A percentile compares a stretch with the other conserved stretches of the same genome.
Evolutionary conservation across 2,113 vertebrate genomes (phyloP).

Genomic region (Accipiter cooperii): DNA sequence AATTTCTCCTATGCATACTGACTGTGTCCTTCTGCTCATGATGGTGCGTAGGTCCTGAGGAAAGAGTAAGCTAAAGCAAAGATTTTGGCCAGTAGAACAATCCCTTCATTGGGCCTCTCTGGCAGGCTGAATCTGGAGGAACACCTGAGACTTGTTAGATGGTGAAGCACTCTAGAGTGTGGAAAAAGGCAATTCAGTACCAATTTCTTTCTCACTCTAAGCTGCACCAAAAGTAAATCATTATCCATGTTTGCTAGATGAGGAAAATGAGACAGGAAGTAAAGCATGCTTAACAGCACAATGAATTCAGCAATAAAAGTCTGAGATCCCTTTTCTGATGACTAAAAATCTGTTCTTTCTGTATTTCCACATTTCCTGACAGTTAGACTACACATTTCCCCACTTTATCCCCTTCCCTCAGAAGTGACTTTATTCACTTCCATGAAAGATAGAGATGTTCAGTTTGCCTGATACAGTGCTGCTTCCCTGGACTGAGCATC

Average conservation of each 20-base stretch:
- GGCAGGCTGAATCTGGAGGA: neutral
- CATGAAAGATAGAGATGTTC: neutral
- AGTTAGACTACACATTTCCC: neutral
- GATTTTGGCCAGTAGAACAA: neutral
- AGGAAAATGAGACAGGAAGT: neutral
- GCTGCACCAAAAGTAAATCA: neutral
- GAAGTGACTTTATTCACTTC: neutral
- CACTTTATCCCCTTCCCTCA: neutral
- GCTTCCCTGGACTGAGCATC: neutral
- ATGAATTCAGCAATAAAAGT: neutral
- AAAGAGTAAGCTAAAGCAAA: neutral
- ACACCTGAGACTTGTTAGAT: neutral
- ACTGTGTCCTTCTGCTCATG: neutral
- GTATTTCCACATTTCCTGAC: neutral
- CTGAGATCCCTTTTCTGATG: neutral
- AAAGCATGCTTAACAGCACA: neutral
- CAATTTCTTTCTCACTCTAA: neutral
- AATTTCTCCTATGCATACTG: neutral
- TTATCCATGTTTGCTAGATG: neutral
- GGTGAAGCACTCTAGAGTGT: neutral
- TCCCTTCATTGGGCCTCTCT: neutral
- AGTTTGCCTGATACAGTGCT: neutral
- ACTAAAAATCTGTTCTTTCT: neutral
- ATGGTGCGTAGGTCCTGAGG: neutral
- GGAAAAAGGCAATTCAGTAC: neutral